These are phyloP conservation scores for Dasyurus viverrinus DNA, from an alignment of 2,113 vertebrate species.

Conservation along the genomic window DNA sequence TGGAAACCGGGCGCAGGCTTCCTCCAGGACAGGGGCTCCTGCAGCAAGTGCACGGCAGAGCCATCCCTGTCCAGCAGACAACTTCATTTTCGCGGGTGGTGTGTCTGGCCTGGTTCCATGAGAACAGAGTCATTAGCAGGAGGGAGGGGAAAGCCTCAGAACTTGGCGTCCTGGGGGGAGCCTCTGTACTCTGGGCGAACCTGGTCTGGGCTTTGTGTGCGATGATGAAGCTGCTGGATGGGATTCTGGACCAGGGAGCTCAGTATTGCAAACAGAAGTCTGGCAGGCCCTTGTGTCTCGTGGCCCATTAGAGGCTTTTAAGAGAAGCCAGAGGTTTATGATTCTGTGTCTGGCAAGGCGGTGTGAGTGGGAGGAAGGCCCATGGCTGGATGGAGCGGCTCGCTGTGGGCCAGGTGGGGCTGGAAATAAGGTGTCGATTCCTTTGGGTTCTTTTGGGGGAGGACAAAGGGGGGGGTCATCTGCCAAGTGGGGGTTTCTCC, in stretches of 20 bases:
- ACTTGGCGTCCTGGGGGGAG: background rate
- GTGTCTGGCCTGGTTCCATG: background rate
- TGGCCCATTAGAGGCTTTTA: background rate
- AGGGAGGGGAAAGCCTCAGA: background rate
- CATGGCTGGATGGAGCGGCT: background rate
- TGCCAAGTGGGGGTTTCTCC: background rate
- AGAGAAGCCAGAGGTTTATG: slow-evolving; percentile 7
- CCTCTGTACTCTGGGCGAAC: background rate
- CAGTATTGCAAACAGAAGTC: background rate
- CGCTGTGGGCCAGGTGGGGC: background rate
- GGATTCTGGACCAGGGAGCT: background rate
- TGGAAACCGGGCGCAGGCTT: background rate
- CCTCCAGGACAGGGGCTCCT: background rate
- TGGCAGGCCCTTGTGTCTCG: background rate
- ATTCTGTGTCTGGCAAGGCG: background rate
- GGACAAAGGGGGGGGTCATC: background rate
- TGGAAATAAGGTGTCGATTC: background rate
- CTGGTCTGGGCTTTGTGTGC: background rate
- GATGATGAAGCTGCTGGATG: background rate
- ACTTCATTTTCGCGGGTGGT: background rate
- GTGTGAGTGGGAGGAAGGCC: background rate
- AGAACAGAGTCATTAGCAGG: background rate
- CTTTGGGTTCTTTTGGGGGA: background rate
- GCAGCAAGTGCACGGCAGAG: rapidly evolving
- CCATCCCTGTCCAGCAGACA: background rate